phyloP scores from a whole-genome alignment of 2,113 vertebrate species.

The Rafetus swinhoei region DNA sequence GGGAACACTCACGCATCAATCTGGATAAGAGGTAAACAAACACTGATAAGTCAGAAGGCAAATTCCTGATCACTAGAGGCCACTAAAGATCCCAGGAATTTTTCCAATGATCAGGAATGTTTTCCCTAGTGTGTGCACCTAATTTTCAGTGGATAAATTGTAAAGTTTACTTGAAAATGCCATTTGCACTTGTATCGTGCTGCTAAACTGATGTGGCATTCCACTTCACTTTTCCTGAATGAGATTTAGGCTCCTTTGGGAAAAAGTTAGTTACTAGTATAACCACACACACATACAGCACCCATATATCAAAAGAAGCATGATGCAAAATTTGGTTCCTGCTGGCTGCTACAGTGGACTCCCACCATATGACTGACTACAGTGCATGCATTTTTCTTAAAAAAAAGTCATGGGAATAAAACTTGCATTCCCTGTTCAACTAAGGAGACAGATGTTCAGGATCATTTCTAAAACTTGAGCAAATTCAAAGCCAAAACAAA shows the following conservation, averaged over 20 bases:
- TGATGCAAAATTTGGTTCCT: slow-evolving; percentile 21
- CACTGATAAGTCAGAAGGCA: rapidly evolving
- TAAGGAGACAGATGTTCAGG: slow-evolving; percentile 49
- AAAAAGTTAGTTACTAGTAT: background rate
- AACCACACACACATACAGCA: rapidly evolving
- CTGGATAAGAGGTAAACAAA: background rate
- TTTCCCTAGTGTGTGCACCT: background rate
- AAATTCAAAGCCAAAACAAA: slow-evolving; percentile 60
- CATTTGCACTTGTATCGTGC: rapidly evolving
- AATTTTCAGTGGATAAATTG: background rate
- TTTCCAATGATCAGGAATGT: background rate
- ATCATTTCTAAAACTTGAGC: slow-evolving; percentile 31
- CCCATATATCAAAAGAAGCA: background rate
- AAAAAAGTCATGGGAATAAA: slow-evolving; percentile 36
- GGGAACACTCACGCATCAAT: background rate
- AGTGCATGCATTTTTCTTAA: slow-evolving; percentile 11
- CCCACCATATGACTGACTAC: rapidly evolving
- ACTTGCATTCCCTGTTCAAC: slow-evolving; percentile 21
- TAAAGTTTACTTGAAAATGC: background rate
- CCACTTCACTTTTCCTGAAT: rapidly evolving
- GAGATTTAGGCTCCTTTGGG: background rate
- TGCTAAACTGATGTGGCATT: background rate
- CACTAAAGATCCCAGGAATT: background rate
- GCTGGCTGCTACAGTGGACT: slow-evolving; percentile 11
- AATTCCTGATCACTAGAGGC: background rate